Conservation (phyloP, 2,888 invertebrate species). For the Leptinotarsa peninsularis region DNA sequence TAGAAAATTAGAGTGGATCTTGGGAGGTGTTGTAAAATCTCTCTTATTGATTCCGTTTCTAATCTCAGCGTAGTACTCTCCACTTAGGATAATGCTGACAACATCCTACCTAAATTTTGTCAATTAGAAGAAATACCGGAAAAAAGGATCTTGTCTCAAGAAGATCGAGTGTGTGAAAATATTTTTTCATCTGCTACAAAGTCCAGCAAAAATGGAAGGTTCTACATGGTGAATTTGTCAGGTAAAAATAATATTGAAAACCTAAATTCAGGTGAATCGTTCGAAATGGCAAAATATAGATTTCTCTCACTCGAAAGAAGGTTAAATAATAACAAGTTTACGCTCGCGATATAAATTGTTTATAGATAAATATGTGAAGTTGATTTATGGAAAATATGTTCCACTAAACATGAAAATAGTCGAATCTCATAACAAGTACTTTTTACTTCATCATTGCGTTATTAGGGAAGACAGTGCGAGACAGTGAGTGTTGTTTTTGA, state of each 20-base stretch:
- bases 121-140: background rate
- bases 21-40: conserved; percentile 16
- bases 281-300: background rate
- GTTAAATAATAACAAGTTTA: conserved; percentile 2
- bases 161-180: background rate
- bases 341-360: conserved; percentile 22
- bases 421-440: background rate
- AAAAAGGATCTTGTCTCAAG: background rate
- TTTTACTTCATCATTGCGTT: conserved; percentile 36
- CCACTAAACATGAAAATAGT: no score
- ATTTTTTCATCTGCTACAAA: background rate
- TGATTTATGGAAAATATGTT: conserved; percentile 25
- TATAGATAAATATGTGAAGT: conserved; percentile 26
- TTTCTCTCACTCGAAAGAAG: conserved; percentile 25
- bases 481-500: conserved; percentile 39
- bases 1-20: conserved; percentile 28
- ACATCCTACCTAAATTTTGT: background rate
- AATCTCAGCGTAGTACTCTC: background rate
- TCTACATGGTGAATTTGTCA: no score
- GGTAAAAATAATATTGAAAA: no score
- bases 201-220: background rate
- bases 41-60: background rate
- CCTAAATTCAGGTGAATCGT: no score
- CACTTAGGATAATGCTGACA: background rate
- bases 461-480: no score